Base-by-base conservation (phyloP, 1,140 invertebrate genomes). In the Littorina saxatilis region DNA sequence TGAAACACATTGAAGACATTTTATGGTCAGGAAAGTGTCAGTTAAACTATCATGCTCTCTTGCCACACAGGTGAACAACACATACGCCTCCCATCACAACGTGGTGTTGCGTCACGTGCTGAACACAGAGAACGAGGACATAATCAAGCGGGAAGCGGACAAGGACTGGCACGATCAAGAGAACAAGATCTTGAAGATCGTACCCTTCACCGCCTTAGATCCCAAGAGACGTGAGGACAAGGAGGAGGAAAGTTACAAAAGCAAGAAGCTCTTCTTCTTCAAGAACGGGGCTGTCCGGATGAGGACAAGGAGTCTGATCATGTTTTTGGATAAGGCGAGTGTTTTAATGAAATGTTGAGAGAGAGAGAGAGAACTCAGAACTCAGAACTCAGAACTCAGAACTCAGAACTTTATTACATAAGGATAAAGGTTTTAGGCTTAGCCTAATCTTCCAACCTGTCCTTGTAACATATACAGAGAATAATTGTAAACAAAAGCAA, bases 121-220 rank as follows among this genome's bases (percentile, higher is more conserved):
- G 32, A 15, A 29, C n/a, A n/a, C n/a, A n/a, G 55, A 58, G 27
- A 73, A 79, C n/a, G 37, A 39, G 17, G 76, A 82, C 0, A 52
- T 73, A 32, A 39, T 82, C 20, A 70, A 66, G 63, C 11, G 20
- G 15, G 75, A 78, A 66, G 52, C 39, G 20, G 15, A 55, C 29
- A 82, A 79, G 39, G 35, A 76, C 73, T 73, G 75, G 75, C 27
- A 9, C 1, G 23, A 58, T 1, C 75, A 82, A 66, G 43, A 43
- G 27, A 82, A 76, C 68, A 82, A 82, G 68, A 58, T 82, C 39
- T 82, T 82, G 43, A 76, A 77, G 81, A 70, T 82, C 32, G 35
- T 47, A 27, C 81, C 61, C 11, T 23, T 47, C 52, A 55, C 29
- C 20, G 29, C 37, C 17, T 13, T 13, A 0, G 58, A 52, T 23